phyloP scores from a whole-genome alignment of 2,888 invertebrate species.

The Philaethria dido region DNA sequence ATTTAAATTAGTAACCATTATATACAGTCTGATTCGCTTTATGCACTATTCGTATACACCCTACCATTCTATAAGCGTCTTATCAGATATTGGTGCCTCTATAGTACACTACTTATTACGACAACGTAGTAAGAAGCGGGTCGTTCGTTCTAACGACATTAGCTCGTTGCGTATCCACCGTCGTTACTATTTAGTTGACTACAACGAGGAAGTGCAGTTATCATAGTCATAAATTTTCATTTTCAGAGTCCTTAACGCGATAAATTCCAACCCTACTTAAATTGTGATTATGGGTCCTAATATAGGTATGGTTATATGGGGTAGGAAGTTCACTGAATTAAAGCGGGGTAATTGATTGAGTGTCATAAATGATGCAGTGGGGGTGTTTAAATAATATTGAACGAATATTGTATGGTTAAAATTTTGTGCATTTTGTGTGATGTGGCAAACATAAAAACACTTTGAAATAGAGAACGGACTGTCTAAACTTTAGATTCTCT shows the following conservation, averaged over 20 bases:
- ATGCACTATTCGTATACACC: neutral
- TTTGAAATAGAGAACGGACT: no score
- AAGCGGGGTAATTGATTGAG: neutral
- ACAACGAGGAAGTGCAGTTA: conserved; percentile 25
- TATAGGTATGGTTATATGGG: neutral
- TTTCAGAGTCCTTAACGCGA: conserved; percentile 7
- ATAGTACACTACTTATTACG: neutral
- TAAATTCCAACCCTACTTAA: conserved; percentile 14
- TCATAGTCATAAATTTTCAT: conserved; percentile 27
- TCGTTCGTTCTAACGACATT: conserved; percentile 28
- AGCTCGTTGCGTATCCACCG: conserved; percentile 28
- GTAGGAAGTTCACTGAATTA: neutral
- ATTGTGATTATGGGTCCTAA: neutral
- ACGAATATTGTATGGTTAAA: neutral
- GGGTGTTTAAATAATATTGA: neutral
- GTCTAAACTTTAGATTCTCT: no score
- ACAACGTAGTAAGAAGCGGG: conserved; percentile 9
- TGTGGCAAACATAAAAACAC: no score
- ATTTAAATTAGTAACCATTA: neutral
- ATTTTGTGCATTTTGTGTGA: no score
- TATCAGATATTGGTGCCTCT: neutral
- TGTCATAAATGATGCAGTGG: neutral
- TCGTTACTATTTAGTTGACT: conserved; percentile 26
- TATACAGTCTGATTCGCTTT: neutral
- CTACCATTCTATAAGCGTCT: neutral